Conservation (phyloP, 2,888 invertebrate genomes). For the Anagyrus pseudococci region DNA sequence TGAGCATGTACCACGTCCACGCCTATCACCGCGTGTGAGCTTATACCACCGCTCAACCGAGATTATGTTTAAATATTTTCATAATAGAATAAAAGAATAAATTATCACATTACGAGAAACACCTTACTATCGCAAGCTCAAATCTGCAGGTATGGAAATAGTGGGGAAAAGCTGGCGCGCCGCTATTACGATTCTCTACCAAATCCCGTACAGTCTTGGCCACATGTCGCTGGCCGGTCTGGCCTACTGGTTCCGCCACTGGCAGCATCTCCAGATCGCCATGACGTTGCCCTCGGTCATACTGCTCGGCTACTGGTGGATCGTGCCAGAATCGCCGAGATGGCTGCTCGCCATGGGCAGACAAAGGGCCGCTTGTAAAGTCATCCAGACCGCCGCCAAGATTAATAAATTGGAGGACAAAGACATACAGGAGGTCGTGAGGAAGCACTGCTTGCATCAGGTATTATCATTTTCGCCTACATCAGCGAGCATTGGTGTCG, state of each 20-base stretch:
- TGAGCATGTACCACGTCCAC: too few relatives aligned
- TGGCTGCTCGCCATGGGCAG: slow-evolving; percentile 77
- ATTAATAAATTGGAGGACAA: slow-evolving; percentile 53
- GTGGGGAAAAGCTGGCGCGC: slow-evolving; percentile 66
- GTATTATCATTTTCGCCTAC: slow-evolving; percentile 40
- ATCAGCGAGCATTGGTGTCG: too few relatives aligned
- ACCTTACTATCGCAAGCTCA: background rate
- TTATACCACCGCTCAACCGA: too few relatives aligned
- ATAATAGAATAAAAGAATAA: too few relatives aligned
- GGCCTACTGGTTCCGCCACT: slow-evolving; percentile 71
- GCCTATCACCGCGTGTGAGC: too few relatives aligned
- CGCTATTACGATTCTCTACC: slow-evolving; percentile 70
- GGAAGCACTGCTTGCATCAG: slow-evolving; percentile 53
- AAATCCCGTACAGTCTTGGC: slow-evolving; percentile 75
- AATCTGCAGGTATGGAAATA: slow-evolving; percentile 61
- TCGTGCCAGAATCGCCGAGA: slow-evolving; percentile 80
- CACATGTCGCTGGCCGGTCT: slow-evolving; percentile 71
- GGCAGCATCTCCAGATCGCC: slow-evolving; percentile 73
- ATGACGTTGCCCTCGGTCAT: slow-evolving; percentile 71
- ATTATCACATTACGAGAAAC: too few relatives aligned
- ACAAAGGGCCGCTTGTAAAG: slow-evolving; percentile 67
- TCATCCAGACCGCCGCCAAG: slow-evolving; percentile 72
- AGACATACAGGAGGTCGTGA: slow-evolving; percentile 53
- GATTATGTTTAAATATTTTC: too few relatives aligned
- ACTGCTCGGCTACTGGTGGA: slow-evolving; percentile 70